Percentiles rank a stretch among this genome's conserved stretches.
These are phyloP conservation scores for Macropis europaea DNA, from an alignment of 2,888 invertebrate genomes.

Conservation along the genomic window DNA sequence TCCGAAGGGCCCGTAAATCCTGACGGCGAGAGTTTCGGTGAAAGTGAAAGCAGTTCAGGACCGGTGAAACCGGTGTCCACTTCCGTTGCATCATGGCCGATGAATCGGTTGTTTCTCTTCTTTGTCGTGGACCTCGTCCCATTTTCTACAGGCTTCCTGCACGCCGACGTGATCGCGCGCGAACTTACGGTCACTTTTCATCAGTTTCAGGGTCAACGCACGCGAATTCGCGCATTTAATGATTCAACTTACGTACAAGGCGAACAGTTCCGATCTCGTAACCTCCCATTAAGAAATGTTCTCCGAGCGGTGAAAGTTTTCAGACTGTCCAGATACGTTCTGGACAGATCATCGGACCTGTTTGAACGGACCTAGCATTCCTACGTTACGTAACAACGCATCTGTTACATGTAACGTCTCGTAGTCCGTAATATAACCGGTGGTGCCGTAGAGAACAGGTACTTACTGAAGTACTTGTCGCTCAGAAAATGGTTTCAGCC, in stretches of 20 bases:
- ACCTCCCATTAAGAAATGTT: conserved; percentile 8
- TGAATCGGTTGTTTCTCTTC: no score
- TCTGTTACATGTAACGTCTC: background rate
- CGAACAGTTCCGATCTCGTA: background rate
- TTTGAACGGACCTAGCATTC: background rate
- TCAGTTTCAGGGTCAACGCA: conserved; percentile 9
- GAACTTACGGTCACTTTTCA: no score
- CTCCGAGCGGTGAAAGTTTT: conserved; percentile 18
- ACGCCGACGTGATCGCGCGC: no score
- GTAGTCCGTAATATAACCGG: no score
- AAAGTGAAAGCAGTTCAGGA: conserved; percentile 46
- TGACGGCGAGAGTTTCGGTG: conserved; percentile 46
- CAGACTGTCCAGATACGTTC: background rate
- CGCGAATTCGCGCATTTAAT: background rate
- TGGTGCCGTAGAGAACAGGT: no score
- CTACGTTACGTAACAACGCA: background rate
- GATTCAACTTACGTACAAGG: background rate
- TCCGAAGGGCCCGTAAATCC: background rate
- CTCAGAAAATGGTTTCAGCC: no score
- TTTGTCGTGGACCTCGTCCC: no score
- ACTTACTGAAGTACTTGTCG: no score
- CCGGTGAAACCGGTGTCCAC: conserved; percentile 12
- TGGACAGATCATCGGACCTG: background rate
- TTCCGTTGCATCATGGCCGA: background rate
- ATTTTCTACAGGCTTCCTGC: no score